Evolutionary conservation across 2,888 invertebrate genomes (phyloP).

Genomic region (Meteorus colon): DNA sequence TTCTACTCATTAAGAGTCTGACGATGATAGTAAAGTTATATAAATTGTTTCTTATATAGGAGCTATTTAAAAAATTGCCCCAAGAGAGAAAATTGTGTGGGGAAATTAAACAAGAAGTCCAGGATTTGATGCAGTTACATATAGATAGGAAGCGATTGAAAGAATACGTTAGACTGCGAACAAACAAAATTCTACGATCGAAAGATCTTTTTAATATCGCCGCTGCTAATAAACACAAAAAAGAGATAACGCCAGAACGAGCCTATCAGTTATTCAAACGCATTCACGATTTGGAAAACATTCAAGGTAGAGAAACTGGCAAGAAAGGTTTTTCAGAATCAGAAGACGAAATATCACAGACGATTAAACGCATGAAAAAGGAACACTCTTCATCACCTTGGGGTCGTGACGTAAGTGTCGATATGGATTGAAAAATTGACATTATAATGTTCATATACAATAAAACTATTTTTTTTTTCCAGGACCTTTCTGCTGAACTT

Average conservation of each 20-base stretch:
- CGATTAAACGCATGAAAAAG: slow-evolving; percentile 66
- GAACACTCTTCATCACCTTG: slow-evolving; percentile 64
- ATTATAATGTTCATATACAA: slow-evolving; percentile 9
- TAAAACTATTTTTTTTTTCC: background rate
- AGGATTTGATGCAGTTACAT: slow-evolving; percentile 68
- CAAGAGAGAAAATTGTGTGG: slow-evolving; percentile 71
- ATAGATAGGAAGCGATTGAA: slow-evolving; percentile 69
- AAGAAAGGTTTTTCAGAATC: slow-evolving; percentile 63
- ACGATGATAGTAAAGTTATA: background rate
- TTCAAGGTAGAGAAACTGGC: slow-evolving; percentile 58
- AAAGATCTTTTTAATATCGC: slow-evolving; percentile 71
- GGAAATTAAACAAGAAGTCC: slow-evolving; percentile 69
- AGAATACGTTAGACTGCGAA: slow-evolving; percentile 68
- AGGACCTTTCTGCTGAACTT: slow-evolving; percentile 63
- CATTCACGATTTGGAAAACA: slow-evolving; percentile 67
- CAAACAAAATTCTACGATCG: slow-evolving; percentile 68
- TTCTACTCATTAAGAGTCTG: background rate
- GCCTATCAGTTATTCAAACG: slow-evolving; percentile 67
- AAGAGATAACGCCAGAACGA: slow-evolving; percentile 66
- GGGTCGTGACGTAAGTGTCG: slow-evolving; percentile 65
- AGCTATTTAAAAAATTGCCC: slow-evolving; percentile 69
- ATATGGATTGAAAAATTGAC: background rate
- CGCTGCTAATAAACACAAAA: slow-evolving; percentile 67
- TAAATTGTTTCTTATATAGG: slow-evolving; percentile 52
- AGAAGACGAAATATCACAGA: slow-evolving; percentile 66